Conservation (phyloP, 2,113 vertebrate genomes). For the Rutilus rutilus region DNA sequence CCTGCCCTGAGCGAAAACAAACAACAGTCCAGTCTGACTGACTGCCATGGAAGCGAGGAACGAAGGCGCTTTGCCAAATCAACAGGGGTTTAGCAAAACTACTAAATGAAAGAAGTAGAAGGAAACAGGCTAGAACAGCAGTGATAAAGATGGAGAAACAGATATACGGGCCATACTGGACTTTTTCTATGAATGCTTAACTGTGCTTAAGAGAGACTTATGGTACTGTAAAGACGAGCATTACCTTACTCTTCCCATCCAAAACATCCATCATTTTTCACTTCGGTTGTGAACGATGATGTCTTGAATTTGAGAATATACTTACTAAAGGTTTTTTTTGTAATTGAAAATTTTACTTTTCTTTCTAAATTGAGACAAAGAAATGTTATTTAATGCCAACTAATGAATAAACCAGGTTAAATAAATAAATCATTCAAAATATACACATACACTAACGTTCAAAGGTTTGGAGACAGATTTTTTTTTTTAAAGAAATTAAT, state of each 20-base stretch:
- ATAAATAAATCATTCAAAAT: background rate
- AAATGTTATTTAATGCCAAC: background rate
- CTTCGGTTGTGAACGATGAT: background rate
- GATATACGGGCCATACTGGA: background rate
- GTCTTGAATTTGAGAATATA: background rate
- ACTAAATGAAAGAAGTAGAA: slow-evolving; percentile 14
- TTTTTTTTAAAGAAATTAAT: background rate
- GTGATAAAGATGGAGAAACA: slow-evolving; percentile 31
- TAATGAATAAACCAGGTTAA: background rate
- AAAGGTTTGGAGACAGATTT: background rate
- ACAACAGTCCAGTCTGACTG: slow-evolving; percentile 48
- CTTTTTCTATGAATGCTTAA: background rate
- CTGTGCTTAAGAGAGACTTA: background rate
- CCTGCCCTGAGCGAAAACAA: slow-evolving; percentile 62
- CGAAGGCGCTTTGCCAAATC: slow-evolving; percentile 13
- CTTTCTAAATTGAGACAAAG: background rate
- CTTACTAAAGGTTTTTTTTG: background rate
- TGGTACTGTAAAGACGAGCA: background rate
- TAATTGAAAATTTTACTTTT: background rate
- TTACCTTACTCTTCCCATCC: background rate
- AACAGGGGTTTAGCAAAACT: slow-evolving; percentile 33
- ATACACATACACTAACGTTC: background rate
- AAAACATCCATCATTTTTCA: background rate
- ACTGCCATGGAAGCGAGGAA: slow-evolving; percentile 1
- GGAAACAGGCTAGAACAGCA: slow-evolving; percentile 15